Percentiles rank a stretch among this genome's conserved stretches.
Conservation (phyloP, 2,888 invertebrate genomes). For the Dryocosmus kuriphilus region DNA sequence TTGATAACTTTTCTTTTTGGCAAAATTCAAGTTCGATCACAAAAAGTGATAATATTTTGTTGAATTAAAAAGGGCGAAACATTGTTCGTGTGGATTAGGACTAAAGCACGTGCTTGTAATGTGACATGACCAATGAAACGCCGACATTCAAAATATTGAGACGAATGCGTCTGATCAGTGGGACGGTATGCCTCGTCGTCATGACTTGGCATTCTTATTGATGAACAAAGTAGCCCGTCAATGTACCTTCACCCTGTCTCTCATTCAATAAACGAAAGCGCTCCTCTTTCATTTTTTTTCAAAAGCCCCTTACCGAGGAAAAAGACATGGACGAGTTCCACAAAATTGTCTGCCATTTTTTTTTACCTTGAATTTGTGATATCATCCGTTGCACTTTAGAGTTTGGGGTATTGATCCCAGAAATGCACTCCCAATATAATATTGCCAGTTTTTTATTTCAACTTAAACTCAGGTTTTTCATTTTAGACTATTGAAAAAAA, state of each 20-base stretch:
- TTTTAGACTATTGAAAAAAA: too few species aligned
- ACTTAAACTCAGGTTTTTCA: too few species aligned
- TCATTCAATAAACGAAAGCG: constrained; percentile 25
- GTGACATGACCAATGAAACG: not conserved
- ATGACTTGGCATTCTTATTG: constrained; percentile 34
- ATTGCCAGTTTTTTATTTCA: too few species aligned
- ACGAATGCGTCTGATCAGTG: constrained; percentile 12
- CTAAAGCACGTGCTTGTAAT: not conserved
- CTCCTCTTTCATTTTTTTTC: constrained; percentile 11
- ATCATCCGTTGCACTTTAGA: not conserved
- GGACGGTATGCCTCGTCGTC: constrained; percentile 8
- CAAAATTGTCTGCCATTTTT: not conserved
- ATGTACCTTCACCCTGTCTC: constrained; percentile 21
- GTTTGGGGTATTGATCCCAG: not conserved
- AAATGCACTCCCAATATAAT: not conserved
- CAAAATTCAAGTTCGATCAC: too few species aligned
- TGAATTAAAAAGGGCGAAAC: not conserved
- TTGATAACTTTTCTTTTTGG: too few species aligned
- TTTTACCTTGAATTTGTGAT: not conserved
- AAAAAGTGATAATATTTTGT: not conserved
- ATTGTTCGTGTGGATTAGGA: not conserved
- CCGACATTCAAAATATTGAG: constrained; percentile 34
- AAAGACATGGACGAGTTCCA: not conserved
- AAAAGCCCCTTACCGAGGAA: constrained; percentile 3
- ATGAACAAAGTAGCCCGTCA: constrained; percentile 37